A percentile compares a stretch with the other conserved stretches of the same genome.
Conservation (phyloP, 2,113 vertebrate species). For the Lophius piscatorius region DNA sequence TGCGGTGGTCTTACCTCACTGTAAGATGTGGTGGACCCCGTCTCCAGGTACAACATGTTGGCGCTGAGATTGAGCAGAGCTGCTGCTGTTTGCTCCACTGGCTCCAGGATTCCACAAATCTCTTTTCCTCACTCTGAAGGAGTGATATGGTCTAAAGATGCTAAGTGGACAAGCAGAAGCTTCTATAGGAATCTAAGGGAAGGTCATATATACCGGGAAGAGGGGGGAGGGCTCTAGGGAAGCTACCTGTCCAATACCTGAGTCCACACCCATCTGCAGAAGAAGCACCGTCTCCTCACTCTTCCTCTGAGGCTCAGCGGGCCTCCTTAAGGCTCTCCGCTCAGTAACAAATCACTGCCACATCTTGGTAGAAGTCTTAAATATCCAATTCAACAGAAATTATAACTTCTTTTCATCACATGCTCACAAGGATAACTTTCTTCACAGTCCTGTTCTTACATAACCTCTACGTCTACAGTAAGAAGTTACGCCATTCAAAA, state of each 20-base stretch:
- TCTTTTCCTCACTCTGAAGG: conserved; percentile 83
- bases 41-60: conserved; percentile 99
- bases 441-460: background rate
- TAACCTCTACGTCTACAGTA: background rate
- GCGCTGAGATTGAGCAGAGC: conserved; percentile 96
- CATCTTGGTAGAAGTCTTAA: background rate
- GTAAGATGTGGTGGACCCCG: conserved; percentile 92
- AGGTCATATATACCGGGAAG: conserved; percentile 91
- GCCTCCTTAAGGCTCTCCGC: conserved; percentile 2
- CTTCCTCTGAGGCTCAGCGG: conserved; percentile 85
- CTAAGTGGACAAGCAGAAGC: conserved; percentile 83
- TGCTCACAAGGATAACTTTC: too few species aligned
- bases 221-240: conserved; percentile 86
- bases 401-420: background rate
- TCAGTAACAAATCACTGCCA: background rate
- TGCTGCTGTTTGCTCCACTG: conserved; percentile 95
- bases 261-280: conserved; percentile 83
- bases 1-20: conserved; percentile 89
- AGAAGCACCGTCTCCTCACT: conserved; percentile 80
- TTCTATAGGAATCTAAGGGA: conserved; percentile 88
- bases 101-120: conserved; percentile 95
- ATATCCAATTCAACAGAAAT: background rate
- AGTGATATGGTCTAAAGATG: conserved; percentile 76
- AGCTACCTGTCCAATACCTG: conserved; percentile 96
- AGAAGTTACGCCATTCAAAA: background rate